Evolutionary conservation across 2,888 invertebrate genomes (phyloP), one percentile per base, ranked within the genome.

Genomic region (Nineta flava): DNA sequence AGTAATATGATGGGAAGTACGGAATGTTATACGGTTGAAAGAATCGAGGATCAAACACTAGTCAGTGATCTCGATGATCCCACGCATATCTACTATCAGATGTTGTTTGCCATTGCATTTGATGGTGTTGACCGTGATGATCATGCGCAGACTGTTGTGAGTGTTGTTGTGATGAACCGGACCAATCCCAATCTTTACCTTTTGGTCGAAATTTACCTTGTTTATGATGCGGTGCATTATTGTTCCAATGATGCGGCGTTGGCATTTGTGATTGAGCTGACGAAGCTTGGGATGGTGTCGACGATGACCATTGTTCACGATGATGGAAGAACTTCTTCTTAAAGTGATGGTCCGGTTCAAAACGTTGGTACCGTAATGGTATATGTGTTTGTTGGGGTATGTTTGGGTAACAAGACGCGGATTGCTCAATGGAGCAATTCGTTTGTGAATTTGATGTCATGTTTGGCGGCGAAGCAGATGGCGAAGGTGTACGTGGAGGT

Each of bases 271-370:
- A 26, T 26, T 26, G 26, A 1, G 13, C 15, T 40, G 51, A 10
- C 21, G 48, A 10, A 41, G 46, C 15, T 17, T 4, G 38, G 4
- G 13, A 16, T 15, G 35, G 15, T 17, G 42, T 19, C 52, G 47
- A 53, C 55, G 69, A 69, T 67, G 71, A 74, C 81, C 81, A 81
- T 63, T 71, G 79, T 70, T 75, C 83, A 61, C 78, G 72, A 57
- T 84, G 83, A 55, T 64, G 67, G 68, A 86, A 86, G 69, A 83
- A 83, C 61, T 87, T 86, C 71, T 87, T 88, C 69, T 88, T 87
- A 67, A 86, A 87, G 68, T 85, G 85, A 56, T 76, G 75, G 58
- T 79, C 77, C 1, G 72, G 68, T 13, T 65, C 61, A 55, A 76
- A 74, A 34, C 78, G 68, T 58, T 78, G 78, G 61, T 78, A 78